Evolutionary conservation across 2,797 vertebrate genomes (phyloP).

Genomic region (Hippoglossus hippoglossus): DNA sequence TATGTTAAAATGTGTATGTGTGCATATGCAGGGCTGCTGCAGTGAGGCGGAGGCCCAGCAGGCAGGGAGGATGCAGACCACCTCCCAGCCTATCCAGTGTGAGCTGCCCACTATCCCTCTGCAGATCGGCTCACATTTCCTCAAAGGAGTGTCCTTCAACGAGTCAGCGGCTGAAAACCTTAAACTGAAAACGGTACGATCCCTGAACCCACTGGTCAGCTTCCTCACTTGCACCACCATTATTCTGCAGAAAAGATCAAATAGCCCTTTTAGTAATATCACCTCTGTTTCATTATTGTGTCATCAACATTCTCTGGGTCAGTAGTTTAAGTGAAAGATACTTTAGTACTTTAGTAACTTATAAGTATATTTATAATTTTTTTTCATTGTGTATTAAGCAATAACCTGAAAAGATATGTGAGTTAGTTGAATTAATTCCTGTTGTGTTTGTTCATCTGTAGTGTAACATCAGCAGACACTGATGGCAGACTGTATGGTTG

Average conservation of each 20-base stretch:
- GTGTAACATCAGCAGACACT: constrained; percentile 22
- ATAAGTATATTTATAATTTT: neutral
- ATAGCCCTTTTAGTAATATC: neutral
- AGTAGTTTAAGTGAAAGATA: too few relatives aligned
- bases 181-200: constrained; percentile 95
- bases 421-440: neutral
- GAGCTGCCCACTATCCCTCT: constrained; percentile 97
- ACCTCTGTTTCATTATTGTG: neutral
- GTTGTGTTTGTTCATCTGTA: neutral
- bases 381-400: neutral
- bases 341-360: too few relatives aligned
- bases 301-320: neutral
- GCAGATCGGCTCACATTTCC: constrained; percentile 96
- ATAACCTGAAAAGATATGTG: neutral
- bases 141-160: constrained; percentile 98
- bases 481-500: neutral
- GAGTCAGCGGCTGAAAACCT: constrained; percentile 97
- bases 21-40: constrained; percentile 89
- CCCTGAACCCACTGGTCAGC: neutral
- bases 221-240: neutral
- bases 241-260: neutral
- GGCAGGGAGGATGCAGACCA: constrained; percentile 95
- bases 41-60: constrained; percentile 97
- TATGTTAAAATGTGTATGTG: constrained; percentile 33
- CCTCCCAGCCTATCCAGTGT: constrained; percentile 96